Percentiles rank a stretch among this genome's conserved stretches.
phyloP scores from a whole-genome alignment of 2,113 vertebrate species.

The Indicator maculatus region DNA sequence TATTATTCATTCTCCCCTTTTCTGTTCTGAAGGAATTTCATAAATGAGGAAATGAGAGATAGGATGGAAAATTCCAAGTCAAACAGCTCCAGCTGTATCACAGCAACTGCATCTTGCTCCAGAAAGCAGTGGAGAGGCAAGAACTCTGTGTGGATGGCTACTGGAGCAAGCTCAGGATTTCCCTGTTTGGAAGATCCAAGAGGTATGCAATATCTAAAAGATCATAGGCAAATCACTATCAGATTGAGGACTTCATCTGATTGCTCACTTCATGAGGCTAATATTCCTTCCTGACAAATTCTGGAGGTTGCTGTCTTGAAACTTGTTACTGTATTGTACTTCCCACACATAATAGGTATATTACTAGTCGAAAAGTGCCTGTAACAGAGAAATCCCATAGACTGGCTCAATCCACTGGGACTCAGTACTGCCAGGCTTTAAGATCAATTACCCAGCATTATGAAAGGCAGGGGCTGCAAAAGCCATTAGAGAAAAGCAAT shows the following conservation, averaged over 20 bases:
- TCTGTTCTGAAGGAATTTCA: neutral
- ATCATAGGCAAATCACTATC: neutral
- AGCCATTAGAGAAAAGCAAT: slow-evolving; percentile 60
- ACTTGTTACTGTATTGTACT: neutral
- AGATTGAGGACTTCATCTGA: neutral
- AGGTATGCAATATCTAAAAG: neutral
- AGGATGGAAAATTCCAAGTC: neutral
- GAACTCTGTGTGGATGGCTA: neutral
- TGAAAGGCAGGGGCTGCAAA: slow-evolving; percentile 43
- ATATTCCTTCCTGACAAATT: neutral
- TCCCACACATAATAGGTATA: neutral
- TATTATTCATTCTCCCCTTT: neutral
- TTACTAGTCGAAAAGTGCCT: neutral
- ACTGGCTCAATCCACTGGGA: neutral
- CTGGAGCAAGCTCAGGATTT: neutral
- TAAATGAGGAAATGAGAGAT: neutral
- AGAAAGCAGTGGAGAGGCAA: neutral
- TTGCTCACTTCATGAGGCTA: neutral
- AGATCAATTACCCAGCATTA: slow-evolving; percentile 60
- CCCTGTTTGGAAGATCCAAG: neutral
- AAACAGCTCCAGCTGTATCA: neutral
- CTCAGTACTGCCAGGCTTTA: neutral
- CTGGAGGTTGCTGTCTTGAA: neutral
- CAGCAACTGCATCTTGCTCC: neutral
- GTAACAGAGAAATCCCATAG: slow-evolving; percentile 36